Conservation (phyloP, 2,888 invertebrate species). For the Epinotia ramella region DNA sequence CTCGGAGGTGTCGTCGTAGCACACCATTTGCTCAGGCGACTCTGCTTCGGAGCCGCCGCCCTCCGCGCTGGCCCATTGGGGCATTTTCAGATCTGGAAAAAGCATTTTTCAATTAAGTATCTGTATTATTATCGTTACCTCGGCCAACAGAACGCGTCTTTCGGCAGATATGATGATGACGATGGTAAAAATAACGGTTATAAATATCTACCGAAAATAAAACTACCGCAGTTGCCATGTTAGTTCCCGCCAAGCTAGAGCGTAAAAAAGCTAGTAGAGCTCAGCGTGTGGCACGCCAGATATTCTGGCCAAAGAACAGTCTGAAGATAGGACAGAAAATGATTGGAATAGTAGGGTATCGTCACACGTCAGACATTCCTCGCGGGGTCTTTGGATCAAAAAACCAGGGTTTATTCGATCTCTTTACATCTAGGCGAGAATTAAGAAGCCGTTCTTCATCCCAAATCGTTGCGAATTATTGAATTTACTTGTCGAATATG, state of each 20-base stretch:
- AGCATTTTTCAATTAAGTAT: not conserved
- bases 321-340: no score
- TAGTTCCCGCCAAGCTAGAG: no score
- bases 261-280: no score
- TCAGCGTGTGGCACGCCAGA: no score
- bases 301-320: no score
- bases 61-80: conserved; percentile 72
- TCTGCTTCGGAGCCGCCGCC: conserved; percentile 64
- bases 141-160: no score
- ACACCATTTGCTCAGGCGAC: conserved; percentile 66
- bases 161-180: no score
- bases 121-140: no score
- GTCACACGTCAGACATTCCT: no score
- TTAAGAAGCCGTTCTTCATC: not conserved
- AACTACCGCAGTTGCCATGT: not conserved
- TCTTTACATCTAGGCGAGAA: not conserved
- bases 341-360: not conserved
- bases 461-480: not conserved
- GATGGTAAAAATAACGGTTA: not conserved
- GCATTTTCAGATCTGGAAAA: conserved; percentile 58
- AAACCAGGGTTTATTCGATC: not conserved
- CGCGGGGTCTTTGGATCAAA: no score
- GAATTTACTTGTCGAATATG: not conserved
- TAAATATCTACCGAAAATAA: not conserved
- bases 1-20: conserved; percentile 66